These are phyloP conservation scores for Acarapis woodi DNA, from an alignment of 1,140 invertebrate species.

Conservation along the genomic window DNA sequence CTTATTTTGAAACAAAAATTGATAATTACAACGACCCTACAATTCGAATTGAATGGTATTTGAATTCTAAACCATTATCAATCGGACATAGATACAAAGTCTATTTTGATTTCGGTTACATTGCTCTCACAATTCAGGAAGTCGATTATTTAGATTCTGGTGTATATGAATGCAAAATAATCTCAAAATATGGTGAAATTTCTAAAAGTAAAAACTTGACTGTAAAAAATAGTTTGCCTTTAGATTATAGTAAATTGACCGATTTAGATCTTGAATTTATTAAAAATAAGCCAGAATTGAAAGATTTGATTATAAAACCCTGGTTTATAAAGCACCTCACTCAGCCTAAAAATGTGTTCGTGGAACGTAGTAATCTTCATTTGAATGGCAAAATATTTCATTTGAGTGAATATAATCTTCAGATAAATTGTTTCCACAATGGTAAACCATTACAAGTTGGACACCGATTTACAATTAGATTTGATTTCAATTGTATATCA, in stretches of 20 bases:
- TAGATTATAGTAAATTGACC: no score
- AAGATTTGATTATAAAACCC: no score
- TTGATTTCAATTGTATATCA: constrained; percentile 82
- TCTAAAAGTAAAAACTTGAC: neutral
- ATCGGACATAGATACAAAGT: constrained; percentile 26
- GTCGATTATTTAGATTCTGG: constrained; percentile 83
- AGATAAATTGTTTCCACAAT: constrained; percentile 37
- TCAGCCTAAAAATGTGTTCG: no score
- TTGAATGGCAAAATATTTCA: no score
- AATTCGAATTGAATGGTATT: constrained; percentile 67
- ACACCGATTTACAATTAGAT: constrained; percentile 58
- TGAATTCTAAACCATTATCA: constrained; percentile 35
- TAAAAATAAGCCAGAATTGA: no score
- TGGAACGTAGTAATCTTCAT: no score
- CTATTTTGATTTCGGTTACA: constrained; percentile 25
- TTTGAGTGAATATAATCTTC: no score
- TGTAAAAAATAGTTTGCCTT: neutral
- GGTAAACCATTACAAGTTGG: constrained; percentile 25
- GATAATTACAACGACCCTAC: constrained; percentile 67
- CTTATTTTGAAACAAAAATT: constrained; percentile 32
- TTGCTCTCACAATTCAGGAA: constrained; percentile 56
- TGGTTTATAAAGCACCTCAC: no score
- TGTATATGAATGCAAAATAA: constrained; percentile 49
- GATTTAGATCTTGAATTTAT: no score
- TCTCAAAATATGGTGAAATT: constrained; percentile 20